Evolutionary conservation across 23 tunicate genomes (phyloP), one percentile per base, ranked within the genome.

Genomic region (Ascidia mentula): DNA sequence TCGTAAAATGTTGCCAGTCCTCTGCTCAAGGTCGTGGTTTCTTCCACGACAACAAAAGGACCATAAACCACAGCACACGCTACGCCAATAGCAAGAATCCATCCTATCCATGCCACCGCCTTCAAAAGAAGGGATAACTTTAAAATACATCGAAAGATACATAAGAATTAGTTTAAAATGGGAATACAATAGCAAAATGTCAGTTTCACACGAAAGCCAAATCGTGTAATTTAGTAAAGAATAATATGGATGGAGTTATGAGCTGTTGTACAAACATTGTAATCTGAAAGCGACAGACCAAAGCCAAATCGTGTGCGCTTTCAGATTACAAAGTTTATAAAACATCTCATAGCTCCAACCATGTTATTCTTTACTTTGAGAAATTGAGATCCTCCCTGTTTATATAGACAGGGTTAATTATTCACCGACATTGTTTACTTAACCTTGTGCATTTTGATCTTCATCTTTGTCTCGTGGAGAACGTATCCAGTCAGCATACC

Each of bases 401-500:
- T 45, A 45, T 45, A 15, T 45, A 45, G 18, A 45, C 18, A 45
- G 17, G 17, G 17, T 45, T 15, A 45, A 45, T 45, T 17, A 18
- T 45, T 15, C 18, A 45, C 18, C 18, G 18, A 15, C 60, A 45
- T 15, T 18, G 18, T 15, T 15, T 15, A 17, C 17, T 18, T 53
- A 26, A 82, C 92, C 72, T 88, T 88, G 32, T 80, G 74, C 85
- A 89, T 79, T 81, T 32, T 80, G 31, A 85, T 59, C 69, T 81
- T 80, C 0, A 78, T 70, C 45, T 85, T 90, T 28, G 42, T 69
- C 3, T 37, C 83, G 39, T 30, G 85, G 20, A 90, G 60, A 3
- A 90, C 42, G 40, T 74, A 85, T 42, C 96, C 96, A 4, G 96
- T 80, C 18, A 82, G 18, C 96, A 90, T 90, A 46, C 96, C 96